Base-by-base conservation (phyloP, 2,113 vertebrate species). In the Amia ocellicauda region DNA sequence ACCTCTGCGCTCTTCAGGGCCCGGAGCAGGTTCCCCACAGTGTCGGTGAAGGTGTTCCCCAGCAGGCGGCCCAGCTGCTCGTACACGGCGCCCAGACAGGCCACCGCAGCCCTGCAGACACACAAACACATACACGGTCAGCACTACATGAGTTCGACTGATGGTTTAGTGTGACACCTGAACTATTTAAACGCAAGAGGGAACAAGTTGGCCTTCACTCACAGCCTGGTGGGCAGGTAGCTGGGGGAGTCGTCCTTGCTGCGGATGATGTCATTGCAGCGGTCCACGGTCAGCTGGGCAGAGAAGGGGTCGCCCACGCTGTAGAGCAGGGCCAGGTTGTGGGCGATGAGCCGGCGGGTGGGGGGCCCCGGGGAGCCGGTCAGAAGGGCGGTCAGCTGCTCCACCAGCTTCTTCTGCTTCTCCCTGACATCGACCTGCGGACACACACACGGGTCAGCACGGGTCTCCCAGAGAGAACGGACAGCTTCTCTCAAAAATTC, bases 191-290 rank as follows among this genome's bases (percentile, higher is more conserved):
- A n/a, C n/a, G n/a, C n/a, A n/a, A n/a, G n/a, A n/a, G n/a, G n/a
- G n/a, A n/a, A n/a, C n/a, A n/a, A n/a, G n/a, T n/a, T n/a, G n/a
- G n/a, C n/a, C 20, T 22, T 10, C 50, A 87, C 95, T 93, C 81
- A 98, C 96, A 98, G 91, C 70, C 96, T 92, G 0, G 91, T 94
- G 3, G 94, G 95, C 60, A 98, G 91, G 69, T 89, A 91, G 60
- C 94, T 98, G 52, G 94, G 96, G 9, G 95, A 97, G 83, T 98
- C 96, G 79, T 98, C 95, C 85, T 90, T 97, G 84, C 91, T 93
- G 63, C 92, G 91, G 78, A 98, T 94, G 74, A 98, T 89, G 70
- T 96, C 93, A 83, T 93, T 95, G 84, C 94, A 98, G 74, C 87
- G 88, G 66, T 97, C 93, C 71, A 98, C 90, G 65, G 92, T 88